Conservation (phyloP, 2,797 vertebrate species). For the Parotocinclus haroldoi region DNA sequence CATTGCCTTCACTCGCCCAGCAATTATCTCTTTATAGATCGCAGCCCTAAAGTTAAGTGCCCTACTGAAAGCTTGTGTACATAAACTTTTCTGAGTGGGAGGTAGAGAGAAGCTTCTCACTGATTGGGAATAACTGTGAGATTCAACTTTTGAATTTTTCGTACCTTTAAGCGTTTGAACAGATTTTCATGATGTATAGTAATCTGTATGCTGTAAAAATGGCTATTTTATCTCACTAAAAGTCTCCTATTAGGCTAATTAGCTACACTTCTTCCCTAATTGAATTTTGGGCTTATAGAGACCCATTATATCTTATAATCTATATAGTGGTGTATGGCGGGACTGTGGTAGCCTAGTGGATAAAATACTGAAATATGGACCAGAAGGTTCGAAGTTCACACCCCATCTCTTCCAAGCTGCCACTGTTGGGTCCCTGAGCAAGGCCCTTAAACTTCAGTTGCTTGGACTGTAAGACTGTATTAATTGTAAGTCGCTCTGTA, state of each 20-base stretch:
- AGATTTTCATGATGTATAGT: no score
- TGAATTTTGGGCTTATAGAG: slow-evolving; percentile 18
- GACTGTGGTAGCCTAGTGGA: no score
- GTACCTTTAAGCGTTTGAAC: no score
- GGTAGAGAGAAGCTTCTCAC: slow-evolving; percentile 63
- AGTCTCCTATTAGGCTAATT: slow-evolving; percentile 23
- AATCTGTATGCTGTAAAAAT: no score
- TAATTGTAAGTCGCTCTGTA: no score
- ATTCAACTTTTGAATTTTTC: slow-evolving; percentile 42
- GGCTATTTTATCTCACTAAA: slow-evolving; percentile 6
- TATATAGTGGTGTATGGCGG: no score
- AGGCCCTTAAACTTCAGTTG: no score
- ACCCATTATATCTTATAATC: slow-evolving; percentile 20
- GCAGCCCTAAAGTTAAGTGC: slow-evolving; percentile 73
- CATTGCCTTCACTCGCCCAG: slow-evolving; percentile 65
- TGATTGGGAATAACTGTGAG: slow-evolving; percentile 57
- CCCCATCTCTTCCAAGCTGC: no score
- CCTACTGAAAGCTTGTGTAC: slow-evolving; percentile 77
- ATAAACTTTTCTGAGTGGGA: slow-evolving; percentile 66
- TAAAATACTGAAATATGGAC: no score
- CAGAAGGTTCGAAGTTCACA: no score
- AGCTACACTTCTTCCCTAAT: slow-evolving; percentile 26
- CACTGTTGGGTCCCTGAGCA: no score
- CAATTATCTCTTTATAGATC: slow-evolving; percentile 73
- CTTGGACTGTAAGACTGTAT: no score